phyloP scores from a whole-genome alignment of 2,797 vertebrate genomes.

The Rhincodon typus region DNA sequence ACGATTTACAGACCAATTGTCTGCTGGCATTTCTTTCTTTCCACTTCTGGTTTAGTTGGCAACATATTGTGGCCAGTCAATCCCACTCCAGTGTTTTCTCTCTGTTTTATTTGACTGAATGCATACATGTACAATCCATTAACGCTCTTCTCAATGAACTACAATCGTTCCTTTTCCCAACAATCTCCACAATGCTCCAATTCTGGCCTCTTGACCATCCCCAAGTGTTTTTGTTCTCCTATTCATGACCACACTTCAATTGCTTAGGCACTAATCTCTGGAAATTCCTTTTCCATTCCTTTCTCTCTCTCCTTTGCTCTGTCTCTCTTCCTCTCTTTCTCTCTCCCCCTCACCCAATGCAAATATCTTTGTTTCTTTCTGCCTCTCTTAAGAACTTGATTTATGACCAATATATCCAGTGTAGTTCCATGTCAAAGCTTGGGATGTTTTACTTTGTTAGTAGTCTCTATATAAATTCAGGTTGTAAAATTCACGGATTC shows the following conservation, averaged over 20 bases:
- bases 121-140: background rate
- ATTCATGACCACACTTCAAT: too few relatives aligned
- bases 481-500: background rate
- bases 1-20: too few relatives aligned
- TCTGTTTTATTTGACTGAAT: background rate
- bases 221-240: too few relatives aligned
- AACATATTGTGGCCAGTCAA: background rate
- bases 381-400: background rate
- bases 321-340: background rate
- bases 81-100: background rate
- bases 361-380: too few relatives aligned
- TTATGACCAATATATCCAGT: background rate
- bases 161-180: too few relatives aligned
- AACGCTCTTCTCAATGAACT: background rate
- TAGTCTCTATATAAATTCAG: background rate
- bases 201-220: background rate
- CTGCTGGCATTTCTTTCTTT: background rate
- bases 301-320: too few relatives aligned
- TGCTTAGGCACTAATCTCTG: background rate
- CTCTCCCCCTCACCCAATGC: too few relatives aligned
- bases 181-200: background rate
- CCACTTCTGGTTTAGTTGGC: background rate
- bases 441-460: background rate
- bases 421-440: background rate
- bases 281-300: background rate